These are phyloP conservation scores for Erynnis tages DNA, from an alignment of 2,888 invertebrate species.

Conservation along the genomic window DNA sequence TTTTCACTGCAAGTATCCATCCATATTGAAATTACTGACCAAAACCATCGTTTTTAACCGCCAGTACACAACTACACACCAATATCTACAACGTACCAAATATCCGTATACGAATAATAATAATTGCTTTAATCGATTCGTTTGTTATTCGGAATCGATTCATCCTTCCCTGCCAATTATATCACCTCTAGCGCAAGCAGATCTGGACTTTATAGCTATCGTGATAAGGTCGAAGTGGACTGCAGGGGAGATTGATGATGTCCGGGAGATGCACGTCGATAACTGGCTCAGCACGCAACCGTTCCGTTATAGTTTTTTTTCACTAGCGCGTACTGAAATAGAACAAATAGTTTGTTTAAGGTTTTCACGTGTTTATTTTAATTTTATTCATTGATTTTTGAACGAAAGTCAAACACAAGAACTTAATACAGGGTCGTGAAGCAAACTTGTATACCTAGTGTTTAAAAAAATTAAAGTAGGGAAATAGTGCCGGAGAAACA, in stretches of 20 bases:
- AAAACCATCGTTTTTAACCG: neutral
- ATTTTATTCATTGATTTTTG: no score
- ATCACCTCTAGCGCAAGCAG: slow-evolving; percentile 26
- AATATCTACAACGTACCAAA: slow-evolving; percentile 6
- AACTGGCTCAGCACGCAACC: slow-evolving; percentile 65
- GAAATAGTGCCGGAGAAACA: no score
- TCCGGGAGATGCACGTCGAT: slow-evolving; percentile 73
- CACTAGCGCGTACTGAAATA: slow-evolving; percentile 37
- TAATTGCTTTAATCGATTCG: slow-evolving; percentile 52
- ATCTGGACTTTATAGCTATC: slow-evolving; percentile 34
- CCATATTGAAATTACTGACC: neutral
- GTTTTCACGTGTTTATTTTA: slow-evolving; percentile 12
- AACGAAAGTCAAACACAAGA: no score
- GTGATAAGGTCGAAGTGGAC: slow-evolving; percentile 27
- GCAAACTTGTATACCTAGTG: no score
- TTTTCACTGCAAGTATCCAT: no score
- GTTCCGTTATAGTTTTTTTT: slow-evolving; percentile 50
- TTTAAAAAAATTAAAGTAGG: no score
- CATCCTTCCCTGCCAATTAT: slow-evolving; percentile 43
- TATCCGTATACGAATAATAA: slow-evolving; percentile 37
- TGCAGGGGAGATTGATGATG: slow-evolving; percentile 25
- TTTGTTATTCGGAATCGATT: slow-evolving; percentile 54
- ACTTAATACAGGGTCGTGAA: no score
- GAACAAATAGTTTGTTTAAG: slow-evolving; percentile 34
- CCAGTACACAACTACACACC: slow-evolving; percentile 7